These are phyloP conservation scores for Eurystomus glaucurus DNA, from an alignment of 2,797 vertebrate species.

Conservation along the genomic window DNA sequence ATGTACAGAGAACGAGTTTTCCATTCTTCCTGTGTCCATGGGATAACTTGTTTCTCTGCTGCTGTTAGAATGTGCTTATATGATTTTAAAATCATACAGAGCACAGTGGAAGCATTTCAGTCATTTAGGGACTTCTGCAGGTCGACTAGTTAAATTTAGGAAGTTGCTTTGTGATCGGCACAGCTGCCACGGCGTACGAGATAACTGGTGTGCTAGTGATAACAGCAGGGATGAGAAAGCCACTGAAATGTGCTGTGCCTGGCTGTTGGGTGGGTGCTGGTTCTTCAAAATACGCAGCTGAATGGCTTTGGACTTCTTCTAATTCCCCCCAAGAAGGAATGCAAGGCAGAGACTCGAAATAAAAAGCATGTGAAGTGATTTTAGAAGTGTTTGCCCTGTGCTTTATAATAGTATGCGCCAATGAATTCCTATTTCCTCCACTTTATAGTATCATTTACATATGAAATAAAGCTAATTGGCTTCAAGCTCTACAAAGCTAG, in stretches of 20 bases:
- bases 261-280: conserved; percentile 26
- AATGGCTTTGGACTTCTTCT: conserved; percentile 64
- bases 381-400: conserved; percentile 64
- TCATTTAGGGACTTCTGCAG: background rate
- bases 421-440: conserved; percentile 35
- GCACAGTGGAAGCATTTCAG: background rate
- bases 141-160: conserved; percentile 46
- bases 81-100: background rate
- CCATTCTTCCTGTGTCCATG: background rate
- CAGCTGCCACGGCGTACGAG: conserved; percentile 57
- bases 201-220: conserved; percentile 65
- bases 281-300: conserved; percentile 69
- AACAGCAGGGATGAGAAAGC: conserved; percentile 37
- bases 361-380: conserved; percentile 69
- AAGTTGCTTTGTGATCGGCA: conserved; percentile 8
- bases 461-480: conserved; percentile 72
- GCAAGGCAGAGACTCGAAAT: conserved; percentile 1
- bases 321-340: conserved; percentile 62
- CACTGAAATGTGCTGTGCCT: conserved; percentile 66
- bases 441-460: conserved; percentile 70
- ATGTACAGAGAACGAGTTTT: background rate
- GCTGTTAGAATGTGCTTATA: background rate
- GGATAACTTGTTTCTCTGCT: background rate
- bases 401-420: conserved; percentile 46
- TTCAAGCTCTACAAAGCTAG: conserved; percentile 21